Conservation (phyloP, 2,888 invertebrate species). For the Conistra vaccinii region DNA sequence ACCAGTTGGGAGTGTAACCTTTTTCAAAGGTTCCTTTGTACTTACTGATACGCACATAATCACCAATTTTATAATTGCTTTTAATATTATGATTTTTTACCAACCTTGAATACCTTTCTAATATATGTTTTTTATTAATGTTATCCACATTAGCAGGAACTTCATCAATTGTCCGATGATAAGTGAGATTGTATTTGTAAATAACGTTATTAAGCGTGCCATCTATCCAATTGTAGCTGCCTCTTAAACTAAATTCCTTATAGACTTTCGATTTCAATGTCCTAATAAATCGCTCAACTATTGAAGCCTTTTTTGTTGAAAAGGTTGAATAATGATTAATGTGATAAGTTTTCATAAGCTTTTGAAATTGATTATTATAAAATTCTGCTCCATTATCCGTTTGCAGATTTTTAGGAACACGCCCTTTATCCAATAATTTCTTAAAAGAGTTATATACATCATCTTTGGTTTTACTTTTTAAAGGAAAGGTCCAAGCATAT, state of each 20-base stretch:
- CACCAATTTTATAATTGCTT: background rate
- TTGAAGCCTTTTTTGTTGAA: no score
- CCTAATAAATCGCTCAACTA: no score
- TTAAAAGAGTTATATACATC: no score
- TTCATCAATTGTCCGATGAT: background rate
- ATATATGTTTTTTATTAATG: background rate
- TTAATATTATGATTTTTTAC: background rate
- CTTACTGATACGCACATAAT: constrained; percentile 9
- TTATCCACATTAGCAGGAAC: background rate
- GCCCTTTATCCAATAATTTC: no score
- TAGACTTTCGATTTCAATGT: background rate
- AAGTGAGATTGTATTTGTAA: background rate
- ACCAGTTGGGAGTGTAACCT: no score
- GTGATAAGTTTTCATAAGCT: no score
- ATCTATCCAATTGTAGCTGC: background rate
- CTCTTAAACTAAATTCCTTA: background rate
- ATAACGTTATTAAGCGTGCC: background rate
- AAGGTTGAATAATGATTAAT: no score
- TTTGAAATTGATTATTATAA: no score
- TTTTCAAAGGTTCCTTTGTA: constrained; percentile 13
- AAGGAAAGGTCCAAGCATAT: no score
- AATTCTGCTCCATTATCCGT: no score
- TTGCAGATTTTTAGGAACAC: no score
- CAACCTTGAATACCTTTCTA: background rate
- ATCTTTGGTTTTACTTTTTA: no score